These are phyloP conservation scores for Ennomos fuscantarius DNA, from an alignment of 2,888 invertebrate genomes.

Conservation along the genomic window DNA sequence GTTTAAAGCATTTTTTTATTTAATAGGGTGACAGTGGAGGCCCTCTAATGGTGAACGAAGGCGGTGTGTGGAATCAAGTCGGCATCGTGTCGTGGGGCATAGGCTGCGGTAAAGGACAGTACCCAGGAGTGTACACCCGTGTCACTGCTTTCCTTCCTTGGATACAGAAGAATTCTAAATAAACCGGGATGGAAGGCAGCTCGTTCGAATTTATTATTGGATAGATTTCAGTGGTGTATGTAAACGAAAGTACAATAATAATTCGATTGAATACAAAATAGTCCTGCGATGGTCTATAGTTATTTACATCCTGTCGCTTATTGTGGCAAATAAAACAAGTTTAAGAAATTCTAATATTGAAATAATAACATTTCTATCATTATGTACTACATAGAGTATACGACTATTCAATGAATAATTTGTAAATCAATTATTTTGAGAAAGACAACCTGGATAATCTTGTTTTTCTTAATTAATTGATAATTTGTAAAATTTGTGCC, in stretches of 20 bases:
- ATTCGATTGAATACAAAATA: background rate
- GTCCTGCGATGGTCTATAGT: too few species aligned
- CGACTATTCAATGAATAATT: slow-evolving; percentile 46
- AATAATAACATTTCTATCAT: slow-evolving; percentile 13
- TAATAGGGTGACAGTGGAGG: slow-evolving; percentile 95
- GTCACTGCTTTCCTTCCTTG: slow-evolving; percentile 93
- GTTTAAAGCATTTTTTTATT: background rate
- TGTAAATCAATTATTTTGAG: slow-evolving; percentile 74
- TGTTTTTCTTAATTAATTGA: slow-evolving; percentile 81
- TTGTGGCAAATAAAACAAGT: too few species aligned
- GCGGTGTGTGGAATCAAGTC: slow-evolving; percentile 91
- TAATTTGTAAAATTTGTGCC: slow-evolving; percentile 58
- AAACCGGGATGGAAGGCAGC: slow-evolving; percentile 37
- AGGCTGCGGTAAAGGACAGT: slow-evolving; percentile 95
- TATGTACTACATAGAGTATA: slow-evolving; percentile 29
- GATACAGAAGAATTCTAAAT: slow-evolving; percentile 93
- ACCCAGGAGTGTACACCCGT: slow-evolving; percentile 95
- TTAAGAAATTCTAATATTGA: background rate
- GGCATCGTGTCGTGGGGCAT: slow-evolving; percentile 97
- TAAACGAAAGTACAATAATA: background rate
- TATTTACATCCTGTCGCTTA: too few species aligned
- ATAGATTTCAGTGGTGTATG: background rate
- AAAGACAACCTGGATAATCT: slow-evolving; percentile 70
- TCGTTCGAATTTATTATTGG: background rate
- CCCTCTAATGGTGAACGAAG: slow-evolving; percentile 92